Evolutionary conservation across 2,888 invertebrate species (phyloP), one percentile per base, ranked within the genome.

Genomic region (Phengaris alcon): DNA sequence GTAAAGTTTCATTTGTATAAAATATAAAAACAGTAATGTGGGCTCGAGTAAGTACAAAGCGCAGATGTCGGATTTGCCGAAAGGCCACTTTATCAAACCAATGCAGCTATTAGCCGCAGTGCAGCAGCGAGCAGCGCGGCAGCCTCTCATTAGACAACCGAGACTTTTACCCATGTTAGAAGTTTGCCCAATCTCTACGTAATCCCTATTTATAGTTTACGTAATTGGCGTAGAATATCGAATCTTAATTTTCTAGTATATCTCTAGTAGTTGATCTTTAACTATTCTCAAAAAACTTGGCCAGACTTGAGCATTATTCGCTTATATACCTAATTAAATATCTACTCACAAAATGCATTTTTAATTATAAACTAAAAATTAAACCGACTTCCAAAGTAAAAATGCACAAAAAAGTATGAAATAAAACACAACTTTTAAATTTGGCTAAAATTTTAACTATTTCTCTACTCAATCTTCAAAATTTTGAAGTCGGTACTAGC

Each of bases 71-170:
- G 74, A 69, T 69, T 76, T 75, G 64, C 68, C 72, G 59, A 75
- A 69, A 75, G 75, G 55, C 68, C 75, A 75, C 75, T 75, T 75
- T 75, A 75, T 75, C 75, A 75, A 75, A 75, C 68, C 75, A 46
- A 69, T 75, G 68, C 75, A 69, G 75, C 75, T 75, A 75, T 68
- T 75, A 69, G 68, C 75, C 75, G 75, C 75, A 75, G 69, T 75
- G 74, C 74, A 75, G 68, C 74, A 75, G 68, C 68, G 52, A 68
- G 55, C 68, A 12, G 68, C 52, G 46, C 68, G 5, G 74, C 64
- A 35, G 64, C 68, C 74, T 54, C 69, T 75, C 68, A 74, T 75
- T 75, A 75, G 75, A 75, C 75, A 46, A 75, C 55, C 55, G 55
- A 75, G 64, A 55, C 75, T 75, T 75, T 75, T 75, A 75, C 75